phyloP scores from a whole-genome alignment of 2,888 invertebrate species.

The Spisula subtruncata region DNA sequence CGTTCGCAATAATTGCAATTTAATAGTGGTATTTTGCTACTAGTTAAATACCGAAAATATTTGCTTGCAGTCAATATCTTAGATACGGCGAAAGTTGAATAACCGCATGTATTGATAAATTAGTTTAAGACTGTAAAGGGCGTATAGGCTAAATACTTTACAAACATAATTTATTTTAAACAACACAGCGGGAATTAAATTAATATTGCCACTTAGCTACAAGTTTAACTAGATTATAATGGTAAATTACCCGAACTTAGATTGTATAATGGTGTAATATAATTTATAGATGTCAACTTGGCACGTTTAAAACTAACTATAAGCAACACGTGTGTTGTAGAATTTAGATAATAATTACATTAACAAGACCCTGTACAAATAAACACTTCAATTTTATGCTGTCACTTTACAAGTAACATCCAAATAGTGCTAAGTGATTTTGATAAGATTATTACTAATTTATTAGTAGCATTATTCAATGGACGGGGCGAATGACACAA shows the following conservation, averaged over 20 bases:
- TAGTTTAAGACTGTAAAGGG: background rate
- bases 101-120: background rate
- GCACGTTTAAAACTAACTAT: background rate
- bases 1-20: no score
- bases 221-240: background rate
- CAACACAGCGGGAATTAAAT: background rate
- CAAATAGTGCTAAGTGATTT: background rate
- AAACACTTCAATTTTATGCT: background rate
- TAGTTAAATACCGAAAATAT: no score
- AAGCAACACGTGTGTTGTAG: background rate
- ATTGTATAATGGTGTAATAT: background rate
- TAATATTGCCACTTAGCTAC: background rate
- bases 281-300: background rate
- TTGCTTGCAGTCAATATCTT: background rate
- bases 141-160: background rate
- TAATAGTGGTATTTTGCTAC: no score
- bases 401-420: background rate
- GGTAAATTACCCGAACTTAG: background rate
- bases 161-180: background rate
- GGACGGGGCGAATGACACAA: background rate
- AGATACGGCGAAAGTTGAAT: background rate
- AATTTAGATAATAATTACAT: background rate
- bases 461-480: background rate
- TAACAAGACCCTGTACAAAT: background rate
- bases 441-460: background rate